phyloP scores from a whole-genome alignment of 53 echinoderm and acorn worm species.

The Glandiceps talaboti region DNA sequence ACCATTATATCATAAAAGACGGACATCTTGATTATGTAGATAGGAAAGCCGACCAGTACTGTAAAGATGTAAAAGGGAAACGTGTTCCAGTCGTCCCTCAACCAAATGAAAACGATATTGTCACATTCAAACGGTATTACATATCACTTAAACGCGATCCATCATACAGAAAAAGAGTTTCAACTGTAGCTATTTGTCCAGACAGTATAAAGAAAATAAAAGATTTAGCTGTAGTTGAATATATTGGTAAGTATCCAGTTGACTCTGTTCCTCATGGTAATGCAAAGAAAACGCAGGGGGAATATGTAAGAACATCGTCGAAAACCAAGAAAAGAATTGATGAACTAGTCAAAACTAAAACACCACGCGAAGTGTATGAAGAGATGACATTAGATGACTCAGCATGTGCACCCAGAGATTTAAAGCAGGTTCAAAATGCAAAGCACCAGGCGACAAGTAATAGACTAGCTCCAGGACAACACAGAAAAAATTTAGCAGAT shows the following conservation, averaged over 20 bases:
- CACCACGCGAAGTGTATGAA: conserved; percentile 9
- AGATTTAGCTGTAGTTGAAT: conserved; percentile 10
- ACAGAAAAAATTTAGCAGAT: not conserved
- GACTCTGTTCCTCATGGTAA: conserved; percentile 6
- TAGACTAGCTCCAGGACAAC: not conserved
- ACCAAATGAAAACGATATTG: conserved; percentile 9
- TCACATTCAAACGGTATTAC: conserved; percentile 18
- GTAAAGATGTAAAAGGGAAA: not conserved
- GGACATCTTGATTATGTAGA: not conserved
- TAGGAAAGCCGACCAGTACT: not conserved
- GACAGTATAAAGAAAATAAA: not conserved
- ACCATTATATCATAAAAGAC: conserved; percentile 10
- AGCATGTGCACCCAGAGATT: conserved; percentile 5
- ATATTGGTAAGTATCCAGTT: conserved; percentile 7
- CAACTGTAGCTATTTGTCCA: conserved; percentile 1
- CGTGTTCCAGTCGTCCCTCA: not conserved
- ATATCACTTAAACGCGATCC: not conserved
- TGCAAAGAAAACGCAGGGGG: not conserved
- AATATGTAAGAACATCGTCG: conserved; percentile 3
- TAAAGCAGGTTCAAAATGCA: conserved; percentile 20
- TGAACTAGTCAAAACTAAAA: conserved; percentile 4
- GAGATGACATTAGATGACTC: conserved; percentile 7
- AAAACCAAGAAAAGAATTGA: conserved; percentile 3
- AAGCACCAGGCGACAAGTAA: not conserved
- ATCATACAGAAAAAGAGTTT: conserved; percentile 9